Conservation (phyloP, 2,888 invertebrate genomes). For the Volucella bombylans region DNA sequence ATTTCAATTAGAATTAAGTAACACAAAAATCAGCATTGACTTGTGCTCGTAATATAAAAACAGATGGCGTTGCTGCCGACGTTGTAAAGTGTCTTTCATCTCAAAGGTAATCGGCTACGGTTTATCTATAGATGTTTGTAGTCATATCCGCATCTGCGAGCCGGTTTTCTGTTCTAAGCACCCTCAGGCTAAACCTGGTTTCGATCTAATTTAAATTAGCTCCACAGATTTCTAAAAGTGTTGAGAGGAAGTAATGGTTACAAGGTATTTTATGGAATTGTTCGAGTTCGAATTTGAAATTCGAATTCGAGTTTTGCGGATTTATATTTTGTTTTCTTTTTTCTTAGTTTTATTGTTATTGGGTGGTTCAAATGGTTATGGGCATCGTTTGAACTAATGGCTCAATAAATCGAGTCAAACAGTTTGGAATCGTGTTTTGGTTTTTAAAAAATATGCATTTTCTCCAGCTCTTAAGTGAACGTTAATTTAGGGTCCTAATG, state of each 20-base stretch:
- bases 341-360: constrained; percentile 22
- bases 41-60: constrained; percentile 29
- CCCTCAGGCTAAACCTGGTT: constrained; percentile 32
- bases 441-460: neutral
- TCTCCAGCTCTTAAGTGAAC: neutral
- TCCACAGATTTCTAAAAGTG: constrained; percentile 42
- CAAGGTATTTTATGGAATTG: constrained; percentile 53
- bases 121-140: constrained; percentile 9
- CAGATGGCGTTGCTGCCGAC: constrained; percentile 13
- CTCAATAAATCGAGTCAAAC: constrained; percentile 45
- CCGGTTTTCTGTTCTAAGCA: constrained; percentile 6
- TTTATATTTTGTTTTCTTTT: neutral
- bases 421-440: constrained; percentile 18
- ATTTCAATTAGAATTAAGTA: constrained; percentile 47
- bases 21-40: constrained; percentile 37
- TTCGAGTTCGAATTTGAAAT: neutral
- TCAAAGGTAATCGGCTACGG: neutral
- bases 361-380: constrained; percentile 32
- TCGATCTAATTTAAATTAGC: constrained; percentile 63
- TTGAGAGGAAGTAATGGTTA: constrained; percentile 44
- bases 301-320: neutral
- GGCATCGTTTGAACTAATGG: constrained; percentile 48
- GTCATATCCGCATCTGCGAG: neutral
- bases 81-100: neutral
- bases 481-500: constrained; percentile 41